Evolutionary conservation across 2,797 vertebrate species (phyloP).

Genomic region (Taenioides sp.): DNA sequence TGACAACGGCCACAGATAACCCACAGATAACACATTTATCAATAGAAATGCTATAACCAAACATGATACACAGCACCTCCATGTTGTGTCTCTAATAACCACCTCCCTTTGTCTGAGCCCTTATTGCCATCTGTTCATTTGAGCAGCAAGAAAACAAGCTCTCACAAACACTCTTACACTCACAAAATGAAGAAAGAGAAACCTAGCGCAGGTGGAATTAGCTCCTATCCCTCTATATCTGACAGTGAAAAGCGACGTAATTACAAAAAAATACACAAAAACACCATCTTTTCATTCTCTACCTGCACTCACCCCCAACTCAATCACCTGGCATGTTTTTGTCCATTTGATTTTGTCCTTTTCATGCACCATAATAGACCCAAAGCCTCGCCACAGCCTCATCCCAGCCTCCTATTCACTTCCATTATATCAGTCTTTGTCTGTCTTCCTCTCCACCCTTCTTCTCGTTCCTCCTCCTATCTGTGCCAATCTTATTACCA

Average conservation of each 20-base stretch:
- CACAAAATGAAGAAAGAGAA: slow-evolving; percentile 47
- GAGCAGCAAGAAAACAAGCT: slow-evolving; percentile 47
- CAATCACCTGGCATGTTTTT: slow-evolving; percentile 56
- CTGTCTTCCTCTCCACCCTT: slow-evolving; percentile 20
- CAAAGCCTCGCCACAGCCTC: slow-evolving; percentile 56
- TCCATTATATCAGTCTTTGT: slow-evolving; percentile 67
- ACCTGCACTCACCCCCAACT: slow-evolving; percentile 56
- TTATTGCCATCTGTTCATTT: slow-evolving; percentile 61
- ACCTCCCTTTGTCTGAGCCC: slow-evolving; percentile 47
- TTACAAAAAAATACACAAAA: slow-evolving; percentile 69
- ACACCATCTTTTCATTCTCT: slow-evolving; percentile 60
- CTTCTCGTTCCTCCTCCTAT: slow-evolving; percentile 33
- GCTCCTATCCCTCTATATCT: slow-evolving; percentile 53
- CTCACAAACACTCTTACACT: slow-evolving; percentile 15
- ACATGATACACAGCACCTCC: slow-evolving; percentile 19
- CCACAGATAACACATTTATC: neutral
- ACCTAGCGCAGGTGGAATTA: slow-evolving; percentile 60
- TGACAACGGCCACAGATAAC: neutral
- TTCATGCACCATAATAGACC: slow-evolving; percentile 70
- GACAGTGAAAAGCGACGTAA: slow-evolving; percentile 64
- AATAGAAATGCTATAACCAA: slow-evolving; percentile 6
- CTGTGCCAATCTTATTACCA: slow-evolving; percentile 72
- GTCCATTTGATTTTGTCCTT: slow-evolving; percentile 65
- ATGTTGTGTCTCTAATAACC: slow-evolving; percentile 46
- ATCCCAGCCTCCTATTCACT: slow-evolving; percentile 55